These are phyloP conservation scores for Dimorphilus gyrociliatus DNA, from an alignment of 2,888 invertebrate genomes.

Conservation along the genomic window DNA sequence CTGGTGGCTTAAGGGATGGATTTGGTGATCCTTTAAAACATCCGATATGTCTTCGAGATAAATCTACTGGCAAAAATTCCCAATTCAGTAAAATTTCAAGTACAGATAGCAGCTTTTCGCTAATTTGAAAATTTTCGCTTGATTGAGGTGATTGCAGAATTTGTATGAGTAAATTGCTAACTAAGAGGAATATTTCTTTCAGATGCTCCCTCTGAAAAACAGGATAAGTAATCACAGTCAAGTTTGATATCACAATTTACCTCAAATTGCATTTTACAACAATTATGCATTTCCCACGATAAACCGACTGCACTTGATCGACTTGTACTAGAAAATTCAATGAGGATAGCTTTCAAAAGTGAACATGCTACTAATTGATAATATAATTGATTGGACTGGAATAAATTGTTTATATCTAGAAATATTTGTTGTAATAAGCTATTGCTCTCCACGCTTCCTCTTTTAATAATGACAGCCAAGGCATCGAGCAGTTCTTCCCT, in stretches of 20 bases:
- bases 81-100: slow-evolving; percentile 62
- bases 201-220: slow-evolving; percentile 48
- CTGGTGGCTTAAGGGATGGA: slow-evolving; percentile 47
- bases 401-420: background rate
- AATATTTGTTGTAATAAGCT: slow-evolving; percentile 21
- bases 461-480: slow-evolving; percentile 71
- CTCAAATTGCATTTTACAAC: slow-evolving; percentile 69
- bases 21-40: slow-evolving; percentile 48
- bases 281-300: slow-evolving; percentile 70
- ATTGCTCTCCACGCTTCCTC: slow-evolving; percentile 53
- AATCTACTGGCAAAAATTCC: slow-evolving; percentile 54
- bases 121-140: too few species aligned
- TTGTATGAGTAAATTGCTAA: too few species aligned
- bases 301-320: slow-evolving; percentile 71
- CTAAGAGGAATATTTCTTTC: slow-evolving; percentile 61
- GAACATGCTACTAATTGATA: slow-evolving; percentile 68
- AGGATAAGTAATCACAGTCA: slow-evolving; percentile 7
- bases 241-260: too few species aligned
- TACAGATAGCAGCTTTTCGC: slow-evolving; percentile 49
- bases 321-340: slow-evolving; percentile 69
- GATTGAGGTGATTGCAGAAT: too few species aligned
- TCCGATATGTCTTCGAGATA: slow-evolving; percentile 53
- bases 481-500: slow-evolving; percentile 50
- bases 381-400: background rate
- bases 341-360: slow-evolving; percentile 62